Conservation (phyloP, 2,888 invertebrate species). For the Lottia gigantea region DNA sequence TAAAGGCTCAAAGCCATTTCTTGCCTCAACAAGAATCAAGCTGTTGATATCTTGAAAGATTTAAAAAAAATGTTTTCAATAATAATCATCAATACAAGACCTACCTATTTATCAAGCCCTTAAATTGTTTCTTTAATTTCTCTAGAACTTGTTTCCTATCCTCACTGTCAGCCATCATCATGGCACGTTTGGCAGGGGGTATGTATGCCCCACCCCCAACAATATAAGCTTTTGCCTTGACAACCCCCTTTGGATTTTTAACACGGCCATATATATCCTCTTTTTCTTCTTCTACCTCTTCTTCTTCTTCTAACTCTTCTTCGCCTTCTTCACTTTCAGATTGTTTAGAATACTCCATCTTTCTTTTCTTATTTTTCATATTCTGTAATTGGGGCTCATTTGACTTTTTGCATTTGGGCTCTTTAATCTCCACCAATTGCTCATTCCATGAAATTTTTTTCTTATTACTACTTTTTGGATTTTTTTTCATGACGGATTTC, state of each 20-base stretch:
- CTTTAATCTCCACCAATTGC: background rate
- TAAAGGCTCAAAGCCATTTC: too few relatives aligned
- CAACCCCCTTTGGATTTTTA: conserved; percentile 82
- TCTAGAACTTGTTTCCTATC: conserved; percentile 72
- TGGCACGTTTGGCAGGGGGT: conserved; percentile 82
- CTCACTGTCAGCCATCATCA: conserved; percentile 68
- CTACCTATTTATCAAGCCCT: conserved; percentile 84
- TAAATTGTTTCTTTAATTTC: conserved; percentile 82
- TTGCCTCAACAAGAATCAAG: too few relatives aligned
- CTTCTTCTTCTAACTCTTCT: conserved; percentile 13
- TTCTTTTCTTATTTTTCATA: background rate
- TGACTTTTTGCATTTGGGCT: background rate
- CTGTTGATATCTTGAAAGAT: too few relatives aligned
- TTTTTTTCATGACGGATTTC: conserved; percentile 15
- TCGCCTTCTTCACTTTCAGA: conserved; percentile 12
- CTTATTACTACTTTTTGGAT: background rate
- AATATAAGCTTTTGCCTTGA: conserved; percentile 70
- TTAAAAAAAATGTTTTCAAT: too few relatives aligned
- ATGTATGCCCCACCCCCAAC: conserved; percentile 76
- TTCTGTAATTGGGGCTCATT: background rate
- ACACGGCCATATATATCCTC: conserved; percentile 93
- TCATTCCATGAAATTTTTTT: background rate
- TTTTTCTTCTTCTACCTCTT: conserved; percentile 70
- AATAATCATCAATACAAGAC: too few relatives aligned
- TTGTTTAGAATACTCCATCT: background rate